Evolutionary conservation across 2,797 vertebrate genomes (phyloP).

Genomic region (Halcyon badia): DNA sequence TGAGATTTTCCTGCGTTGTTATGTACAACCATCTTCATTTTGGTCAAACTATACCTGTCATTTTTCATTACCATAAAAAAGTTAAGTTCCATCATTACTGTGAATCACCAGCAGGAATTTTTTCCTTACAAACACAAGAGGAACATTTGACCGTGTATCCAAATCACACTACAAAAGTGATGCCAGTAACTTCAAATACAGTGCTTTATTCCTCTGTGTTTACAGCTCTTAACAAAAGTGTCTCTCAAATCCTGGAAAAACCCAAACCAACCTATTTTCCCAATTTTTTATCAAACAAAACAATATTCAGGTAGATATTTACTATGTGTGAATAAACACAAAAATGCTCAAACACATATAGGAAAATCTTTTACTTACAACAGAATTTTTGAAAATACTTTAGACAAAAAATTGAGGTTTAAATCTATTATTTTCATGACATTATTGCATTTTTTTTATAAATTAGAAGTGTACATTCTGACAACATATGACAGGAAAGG

Average conservation of each 20-base stretch:
- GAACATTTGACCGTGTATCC: background rate
- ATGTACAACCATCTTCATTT: background rate
- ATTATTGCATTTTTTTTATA: constrained; percentile 34
- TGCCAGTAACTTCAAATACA: constrained; percentile 35
- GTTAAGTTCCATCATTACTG: background rate
- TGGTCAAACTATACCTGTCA: background rate
- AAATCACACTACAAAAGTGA: constrained; percentile 3
- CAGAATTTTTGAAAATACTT: constrained; percentile 49
- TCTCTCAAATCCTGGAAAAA: constrained; percentile 39
- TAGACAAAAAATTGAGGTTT: constrained; percentile 6
- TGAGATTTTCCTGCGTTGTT: background rate
- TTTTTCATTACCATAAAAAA: background rate
- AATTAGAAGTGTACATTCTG: background rate
- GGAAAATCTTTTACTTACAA: constrained; percentile 39
- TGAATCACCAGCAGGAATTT: background rate
- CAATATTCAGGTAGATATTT: constrained; percentile 2
- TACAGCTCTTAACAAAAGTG: constrained; percentile 40
- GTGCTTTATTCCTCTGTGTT: constrained; percentile 67
- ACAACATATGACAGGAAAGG: background rate
- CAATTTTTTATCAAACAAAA: background rate
- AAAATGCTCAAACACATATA: constrained; percentile 41
- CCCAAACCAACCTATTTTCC: background rate
- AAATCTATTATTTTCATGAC: background rate
- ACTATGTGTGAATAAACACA: constrained; percentile 16
- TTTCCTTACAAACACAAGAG: background rate